Base-by-base conservation (phyloP, 2,888 invertebrate species). In the Parascotia fuliginaria region DNA sequence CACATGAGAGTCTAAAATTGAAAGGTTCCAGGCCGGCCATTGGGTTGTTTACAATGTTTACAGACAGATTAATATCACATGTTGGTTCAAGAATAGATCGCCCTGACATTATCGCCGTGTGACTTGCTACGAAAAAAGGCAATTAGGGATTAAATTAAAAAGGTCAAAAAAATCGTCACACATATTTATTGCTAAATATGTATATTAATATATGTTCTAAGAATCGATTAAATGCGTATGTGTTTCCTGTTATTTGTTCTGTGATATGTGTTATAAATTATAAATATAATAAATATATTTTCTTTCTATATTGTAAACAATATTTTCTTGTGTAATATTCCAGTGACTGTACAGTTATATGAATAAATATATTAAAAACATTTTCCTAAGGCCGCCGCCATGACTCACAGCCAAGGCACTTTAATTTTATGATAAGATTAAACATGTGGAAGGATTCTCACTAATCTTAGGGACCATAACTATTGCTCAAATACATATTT, bases 361-460 rank as follows among this genome's bases (percentile, higher is more conserved):
- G 38, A 43, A 45, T 24, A 33, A 42, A 42, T 32, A 4, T 15
- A 32, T 31, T 38, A 28, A 13, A 29, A 38, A 33, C 29, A 41
- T 42, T 37, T 41, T 37, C 14, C 14, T 32, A 31, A 11, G n/a
- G n/a, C n/a, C 19, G 9, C 32, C 11, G 32, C 14, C 15, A 40
- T 39, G 28, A 41, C 24, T 53, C 40, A 43, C 27, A 46, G 24
- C 29, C 36, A 13, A 14, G 24, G 36, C 33, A 47, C 24, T 42
- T 40, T 24, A 14, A 31, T 42, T 41, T 31, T n/a, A 39, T 45
- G 65, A 66, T 66, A 60, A 63, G 63, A 63, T 65, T 60, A 54
- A 41, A 41, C 42, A 37, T 40, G 32, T 47, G 44, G 53, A 57
- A 51, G 50, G 16, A 16, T 36, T 9, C 6, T 11, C 7, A 36